Evolutionary conservation across 2,888 invertebrate genomes (phyloP).

Genomic region (Lasius platythorax): DNA sequence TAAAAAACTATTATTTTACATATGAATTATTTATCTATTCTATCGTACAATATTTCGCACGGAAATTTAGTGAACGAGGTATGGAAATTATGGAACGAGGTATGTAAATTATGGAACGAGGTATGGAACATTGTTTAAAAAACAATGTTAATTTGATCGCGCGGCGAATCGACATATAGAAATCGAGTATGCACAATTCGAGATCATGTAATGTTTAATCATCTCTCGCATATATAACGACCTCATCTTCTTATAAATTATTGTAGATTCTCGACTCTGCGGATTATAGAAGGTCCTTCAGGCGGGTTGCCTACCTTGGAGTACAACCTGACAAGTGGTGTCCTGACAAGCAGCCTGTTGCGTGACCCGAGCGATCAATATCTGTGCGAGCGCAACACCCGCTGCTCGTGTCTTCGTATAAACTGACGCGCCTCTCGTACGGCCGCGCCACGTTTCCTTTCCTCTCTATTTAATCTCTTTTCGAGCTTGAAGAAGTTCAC

Average conservation of each 20-base stretch:
- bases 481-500: background rate
- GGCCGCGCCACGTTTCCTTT: conserved; percentile 8
- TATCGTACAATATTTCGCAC: background rate
- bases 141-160: background rate
- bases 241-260: conserved; percentile 56
- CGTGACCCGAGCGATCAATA: conserved; percentile 83
- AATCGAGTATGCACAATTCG: background rate
- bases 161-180: background rate
- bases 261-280: conserved; percentile 37
- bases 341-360: conserved; percentile 82
- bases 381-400: conserved; percentile 79
- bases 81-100: background rate
- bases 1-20: background rate
- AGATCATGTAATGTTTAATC: conserved; percentile 23
- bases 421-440: conserved; percentile 53
- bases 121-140: no score
- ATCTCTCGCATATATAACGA: background rate
- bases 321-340: conserved; percentile 74
- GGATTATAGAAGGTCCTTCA: conserved; percentile 66
- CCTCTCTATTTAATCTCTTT: conserved; percentile 36
- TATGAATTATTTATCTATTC: background rate
- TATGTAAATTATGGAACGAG: background rate
- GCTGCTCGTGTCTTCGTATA: conserved; percentile 69
- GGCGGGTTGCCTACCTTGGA: conserved; percentile 58
- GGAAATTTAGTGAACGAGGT: conserved; percentile 2